Conservation (phyloP, 2,797 vertebrate species). For the Halcyon leucocephala region DNA sequence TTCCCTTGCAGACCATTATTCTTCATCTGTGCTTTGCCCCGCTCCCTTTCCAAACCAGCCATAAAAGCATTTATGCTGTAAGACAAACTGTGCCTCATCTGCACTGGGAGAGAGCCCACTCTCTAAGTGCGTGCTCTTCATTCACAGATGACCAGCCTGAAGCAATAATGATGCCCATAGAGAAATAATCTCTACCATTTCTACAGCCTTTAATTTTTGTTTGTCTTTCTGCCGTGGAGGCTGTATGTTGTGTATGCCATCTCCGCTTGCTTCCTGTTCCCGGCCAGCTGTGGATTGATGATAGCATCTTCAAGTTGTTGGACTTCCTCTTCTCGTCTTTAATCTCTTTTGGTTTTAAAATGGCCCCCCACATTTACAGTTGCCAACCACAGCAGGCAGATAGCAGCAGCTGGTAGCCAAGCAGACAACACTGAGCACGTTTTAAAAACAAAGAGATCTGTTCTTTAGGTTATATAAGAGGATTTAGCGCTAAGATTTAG, state of each 20-base stretch:
- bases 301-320: conserved; percentile 85
- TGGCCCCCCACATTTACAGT: conserved; percentile 74
- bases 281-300: conserved; percentile 81
- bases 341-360: conserved; percentile 79
- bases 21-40: background rate
- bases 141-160: background rate
- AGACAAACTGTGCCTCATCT: background rate
- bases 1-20: background rate
- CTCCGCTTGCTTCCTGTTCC: conserved; percentile 81
- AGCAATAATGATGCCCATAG: background rate
- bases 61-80: background rate
- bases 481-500: conserved; percentile 35
- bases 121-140: background rate
- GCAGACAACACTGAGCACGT: background rate
- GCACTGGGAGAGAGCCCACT: background rate
- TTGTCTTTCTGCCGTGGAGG: background rate
- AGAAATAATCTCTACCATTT: background rate
- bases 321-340: conserved; percentile 85
- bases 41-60: background rate
- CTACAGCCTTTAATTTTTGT: background rate
- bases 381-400: conserved; percentile 67
- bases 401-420: conserved; percentile 46
- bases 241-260: conserved; percentile 53
- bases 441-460: conserved; percentile 28
- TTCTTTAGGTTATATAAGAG: conserved; percentile 33